Conservation (phyloP, 1,140 invertebrate genomes). For the Hermatobates lingyangjiaoensis region DNA sequence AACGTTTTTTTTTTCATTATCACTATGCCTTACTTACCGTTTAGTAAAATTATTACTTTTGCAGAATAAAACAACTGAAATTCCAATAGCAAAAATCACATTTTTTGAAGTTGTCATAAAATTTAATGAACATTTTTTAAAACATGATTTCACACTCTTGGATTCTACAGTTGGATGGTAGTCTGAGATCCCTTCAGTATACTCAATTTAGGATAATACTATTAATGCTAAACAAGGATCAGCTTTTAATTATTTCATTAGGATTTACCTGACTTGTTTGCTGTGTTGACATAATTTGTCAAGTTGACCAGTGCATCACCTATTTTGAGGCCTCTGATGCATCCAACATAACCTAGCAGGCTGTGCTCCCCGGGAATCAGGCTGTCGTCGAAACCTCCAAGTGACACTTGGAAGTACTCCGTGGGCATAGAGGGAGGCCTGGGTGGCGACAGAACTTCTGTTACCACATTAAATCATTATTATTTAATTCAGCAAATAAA, state of each 20-base stretch:
- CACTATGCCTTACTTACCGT: too few species aligned
- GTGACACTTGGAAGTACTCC: slow-evolving; percentile 72
- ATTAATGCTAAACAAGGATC: not conserved
- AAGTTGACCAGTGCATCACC: slow-evolving; percentile 59
- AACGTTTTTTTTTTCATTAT: too few species aligned
- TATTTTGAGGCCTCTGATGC: slow-evolving; percentile 72
- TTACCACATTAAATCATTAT: too few species aligned
- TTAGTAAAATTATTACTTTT: too few species aligned
- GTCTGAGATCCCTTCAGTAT: too few species aligned
- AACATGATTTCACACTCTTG: too few species aligned
- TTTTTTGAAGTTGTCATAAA: too few species aligned
- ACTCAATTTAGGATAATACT: not conserved
- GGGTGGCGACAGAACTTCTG: slow-evolving; percentile 67
- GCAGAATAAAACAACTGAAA: too few species aligned
- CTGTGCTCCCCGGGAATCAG: slow-evolving; percentile 39
- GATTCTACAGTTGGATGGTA: too few species aligned
- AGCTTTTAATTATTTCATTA: not conserved
- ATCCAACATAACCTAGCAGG: slow-evolving; percentile 63
- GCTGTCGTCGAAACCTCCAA: slow-evolving; percentile 64
- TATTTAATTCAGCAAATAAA: too few species aligned
- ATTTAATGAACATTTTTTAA: too few species aligned
- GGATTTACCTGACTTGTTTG: slow-evolving; percentile 42
- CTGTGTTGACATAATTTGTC: slow-evolving; percentile 43
- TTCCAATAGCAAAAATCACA: too few species aligned
- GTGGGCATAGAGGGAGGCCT: slow-evolving; percentile 61